Conservation (phyloP, 2,888 invertebrate genomes). For the Metellina segmentata region DNA sequence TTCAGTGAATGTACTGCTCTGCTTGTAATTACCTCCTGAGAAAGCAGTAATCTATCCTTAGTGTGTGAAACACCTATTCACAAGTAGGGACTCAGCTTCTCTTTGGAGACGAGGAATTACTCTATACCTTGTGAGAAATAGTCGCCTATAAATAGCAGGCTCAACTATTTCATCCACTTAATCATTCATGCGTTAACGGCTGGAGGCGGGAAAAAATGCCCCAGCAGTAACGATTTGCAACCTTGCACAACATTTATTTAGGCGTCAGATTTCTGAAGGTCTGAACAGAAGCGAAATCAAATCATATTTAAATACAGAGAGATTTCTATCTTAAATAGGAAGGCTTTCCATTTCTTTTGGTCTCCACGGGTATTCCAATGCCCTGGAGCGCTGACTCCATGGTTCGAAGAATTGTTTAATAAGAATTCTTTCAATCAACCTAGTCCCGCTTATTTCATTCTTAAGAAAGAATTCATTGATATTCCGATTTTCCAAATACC, state of each 20-base stretch:
- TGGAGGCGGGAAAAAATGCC: slow-evolving; percentile 23
- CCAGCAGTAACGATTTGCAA: slow-evolving; percentile 49
- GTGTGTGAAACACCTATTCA: slow-evolving; percentile 18
- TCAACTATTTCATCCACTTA: slow-evolving; percentile 53
- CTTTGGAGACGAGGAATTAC: slow-evolving; percentile 44
- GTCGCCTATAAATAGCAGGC: slow-evolving; percentile 43
- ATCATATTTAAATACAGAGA: slow-evolving; percentile 51
- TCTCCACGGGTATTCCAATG: not conserved
- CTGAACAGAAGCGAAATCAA: slow-evolving; percentile 47
- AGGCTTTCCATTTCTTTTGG: slow-evolving; percentile 4
- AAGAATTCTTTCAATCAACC: not conserved
- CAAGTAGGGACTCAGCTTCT: slow-evolving; percentile 25
- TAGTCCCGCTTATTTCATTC: not conserved
- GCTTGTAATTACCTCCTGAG: too few relatives aligned
- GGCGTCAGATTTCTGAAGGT: slow-evolving; percentile 47
- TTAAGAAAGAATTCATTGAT: not conserved
- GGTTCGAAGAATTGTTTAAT: not conserved
- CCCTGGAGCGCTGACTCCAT: not conserved
- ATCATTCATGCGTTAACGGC: slow-evolving; percentile 67
- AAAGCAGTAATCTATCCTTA: not conserved
- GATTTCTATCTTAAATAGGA: slow-evolving; percentile 18
- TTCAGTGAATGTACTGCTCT: too few relatives aligned
- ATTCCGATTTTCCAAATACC: not conserved
- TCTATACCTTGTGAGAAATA: slow-evolving; percentile 46
- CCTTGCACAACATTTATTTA: slow-evolving; percentile 62